A percentile compares a stretch with the other conserved stretches of the same genome.
Evolutionary conservation across 2,888 invertebrate species (phyloP).

Genomic region (Keiferia lycopersicella): DNA sequence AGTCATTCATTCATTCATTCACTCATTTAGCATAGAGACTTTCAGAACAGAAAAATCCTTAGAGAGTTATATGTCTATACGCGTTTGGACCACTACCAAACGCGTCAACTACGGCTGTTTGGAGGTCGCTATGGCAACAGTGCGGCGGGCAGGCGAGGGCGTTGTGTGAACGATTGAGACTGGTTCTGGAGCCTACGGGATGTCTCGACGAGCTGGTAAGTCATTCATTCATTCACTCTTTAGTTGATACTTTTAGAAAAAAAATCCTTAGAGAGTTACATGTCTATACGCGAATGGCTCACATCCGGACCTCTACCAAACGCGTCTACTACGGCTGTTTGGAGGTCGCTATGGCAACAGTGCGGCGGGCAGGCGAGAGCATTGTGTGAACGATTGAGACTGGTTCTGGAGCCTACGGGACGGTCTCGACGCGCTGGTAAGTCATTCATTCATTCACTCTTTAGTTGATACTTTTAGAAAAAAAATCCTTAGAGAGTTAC

Average conservation of each 20-base stretch:
- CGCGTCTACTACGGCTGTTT: conserved; percentile 56
- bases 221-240: no score
- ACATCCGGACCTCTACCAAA: no score
- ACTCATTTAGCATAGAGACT: no score
- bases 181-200: conserved; percentile 97
- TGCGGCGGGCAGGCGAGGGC: conserved; percentile 68
- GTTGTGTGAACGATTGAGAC: conserved; percentile 95
- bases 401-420: conserved; percentile 97
- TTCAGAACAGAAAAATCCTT: conserved; percentile 57
- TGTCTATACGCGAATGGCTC: no score
- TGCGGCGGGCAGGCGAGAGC: conserved; percentile 68
- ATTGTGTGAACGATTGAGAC: conserved; percentile 95
- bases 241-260: no score
- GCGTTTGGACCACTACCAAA: conserved; percentile 36
- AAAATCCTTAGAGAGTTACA: no score
- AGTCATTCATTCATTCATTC: no score
- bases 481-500: conserved; percentile 60
- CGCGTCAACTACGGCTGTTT: conserved; percentile 56
- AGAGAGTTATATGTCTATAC: conserved; percentile 61
- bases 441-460: no score
- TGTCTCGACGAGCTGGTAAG: conserved; percentile 89
- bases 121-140: conserved; percentile 83
- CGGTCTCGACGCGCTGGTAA: conserved; percentile 89
- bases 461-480: no score
- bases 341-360: conserved; percentile 83